Base-by-base conservation (phyloP, 2,113 vertebrate species). In the Theristicus caerulescens region DNA sequence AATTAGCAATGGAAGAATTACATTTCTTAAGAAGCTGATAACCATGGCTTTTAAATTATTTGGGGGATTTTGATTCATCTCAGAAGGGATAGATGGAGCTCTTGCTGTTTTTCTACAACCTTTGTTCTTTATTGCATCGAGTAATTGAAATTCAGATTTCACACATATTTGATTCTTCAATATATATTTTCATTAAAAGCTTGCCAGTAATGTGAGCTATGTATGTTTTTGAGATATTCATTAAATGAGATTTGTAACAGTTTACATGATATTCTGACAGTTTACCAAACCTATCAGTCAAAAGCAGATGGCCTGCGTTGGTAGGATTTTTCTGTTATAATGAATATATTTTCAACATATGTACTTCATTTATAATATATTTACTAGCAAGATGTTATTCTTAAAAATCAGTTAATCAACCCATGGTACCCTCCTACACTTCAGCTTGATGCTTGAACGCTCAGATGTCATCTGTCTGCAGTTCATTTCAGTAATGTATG, bases 201-300 rank as follows among this genome's bases (percentile, higher is more conserved):
- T 89, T 96, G 84, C 89, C 86, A 82, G 76, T 96, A 83, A 79
- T 91, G 61, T 90, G 83, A 97, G 94, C 65, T 94, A 72, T 93
- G 52, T 77, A 65, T 88, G 73, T 89, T 97, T 94, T 46, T 7
- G 17, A 89, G 70, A 36, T 93, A 90, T 58, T 94, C 95, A 90
- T 94, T 97, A 95, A 93, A 85, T 90, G 83, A 86, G 82, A 94
- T 92, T 94, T 97, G 52, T 96, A 94, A 87, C 94, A 96, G 96
- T 95, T 97, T 97, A 95, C 88, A 96, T 85, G 90, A 49, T 93
- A 89, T 94, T 91, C 72, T 97, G 78, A 94, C 96, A 94, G 93
- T 94, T 90, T 94, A 94, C 96, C 66, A 94, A 95, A 93, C 92
- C 94, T 92, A 66, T 97, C 96, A 92, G 76, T 97, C 92, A 95